These are phyloP conservation scores for Eumacrocentrus americanus DNA, from an alignment of 2,888 invertebrate genomes.

Conservation along the genomic window DNA sequence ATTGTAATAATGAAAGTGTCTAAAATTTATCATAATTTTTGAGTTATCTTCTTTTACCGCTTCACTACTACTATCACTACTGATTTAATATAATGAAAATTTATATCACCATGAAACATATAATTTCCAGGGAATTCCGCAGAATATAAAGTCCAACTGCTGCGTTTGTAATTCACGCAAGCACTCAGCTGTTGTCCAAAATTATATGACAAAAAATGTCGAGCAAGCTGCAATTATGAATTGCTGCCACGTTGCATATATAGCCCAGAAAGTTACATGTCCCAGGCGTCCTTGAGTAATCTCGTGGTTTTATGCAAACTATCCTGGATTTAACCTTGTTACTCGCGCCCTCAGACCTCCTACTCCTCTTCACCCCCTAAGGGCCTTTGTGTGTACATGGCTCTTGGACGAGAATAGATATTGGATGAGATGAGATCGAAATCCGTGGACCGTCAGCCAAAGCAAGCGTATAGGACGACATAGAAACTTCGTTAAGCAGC, in stretches of 20 bases:
- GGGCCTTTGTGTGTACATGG: background rate
- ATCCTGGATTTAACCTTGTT: slow-evolving; percentile 29
- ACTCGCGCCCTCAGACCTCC: slow-evolving; percentile 17
- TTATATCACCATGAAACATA: no score
- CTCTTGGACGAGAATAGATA: slow-evolving; percentile 27
- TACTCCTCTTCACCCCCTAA: background rate
- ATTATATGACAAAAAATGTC: background rate
- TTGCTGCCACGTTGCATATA: no score
- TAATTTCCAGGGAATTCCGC: no score
- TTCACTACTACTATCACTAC: no score
- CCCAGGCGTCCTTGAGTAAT: background rate
- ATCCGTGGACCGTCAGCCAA: slow-evolving; percentile 27
- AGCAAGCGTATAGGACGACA: background rate
- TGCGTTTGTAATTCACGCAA: no score
- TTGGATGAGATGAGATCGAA: slow-evolving; percentile 32
- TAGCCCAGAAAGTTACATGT: background rate
- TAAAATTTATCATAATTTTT: no score
- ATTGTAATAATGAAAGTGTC: no score
- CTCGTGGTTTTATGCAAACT: slow-evolving; percentile 27
- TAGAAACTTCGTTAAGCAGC: slow-evolving; percentile 38
- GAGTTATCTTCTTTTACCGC: no score
- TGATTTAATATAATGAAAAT: no score
- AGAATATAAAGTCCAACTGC: no score
- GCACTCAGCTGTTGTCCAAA: no score
- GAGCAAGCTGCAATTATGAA: background rate